Conservation (phyloP, 2,113 vertebrate species). For the Brienomyrus brachyistius region DNA sequence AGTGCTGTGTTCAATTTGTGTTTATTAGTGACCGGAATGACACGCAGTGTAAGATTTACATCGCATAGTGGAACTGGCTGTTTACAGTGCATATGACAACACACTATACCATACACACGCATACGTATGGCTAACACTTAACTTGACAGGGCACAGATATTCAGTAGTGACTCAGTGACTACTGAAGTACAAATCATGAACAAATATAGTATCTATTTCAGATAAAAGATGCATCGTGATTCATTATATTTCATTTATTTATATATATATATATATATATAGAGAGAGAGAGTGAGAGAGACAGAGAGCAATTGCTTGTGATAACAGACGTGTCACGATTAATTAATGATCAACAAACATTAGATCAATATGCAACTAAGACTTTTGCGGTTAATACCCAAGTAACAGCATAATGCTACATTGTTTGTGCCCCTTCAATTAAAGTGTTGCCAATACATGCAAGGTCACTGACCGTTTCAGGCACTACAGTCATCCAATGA, state of each 20-base stretch:
- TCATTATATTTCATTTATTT: too few species aligned
- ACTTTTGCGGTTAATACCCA: background rate
- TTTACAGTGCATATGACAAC: background rate
- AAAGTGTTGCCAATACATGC: background rate
- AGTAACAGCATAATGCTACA: background rate
- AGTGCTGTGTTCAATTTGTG: background rate
- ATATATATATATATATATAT: too few species aligned
- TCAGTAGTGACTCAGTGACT: too few species aligned
- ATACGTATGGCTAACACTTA: background rate
- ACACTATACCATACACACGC: too few species aligned
- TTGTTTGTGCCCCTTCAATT: background rate
- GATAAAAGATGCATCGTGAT: too few species aligned
- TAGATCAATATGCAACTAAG: background rate
- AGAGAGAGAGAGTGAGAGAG: too few species aligned
- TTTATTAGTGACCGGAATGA: background rate
- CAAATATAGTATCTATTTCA: too few species aligned
- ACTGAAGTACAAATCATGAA: too few species aligned
- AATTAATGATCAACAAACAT: background rate
- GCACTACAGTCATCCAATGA: background rate
- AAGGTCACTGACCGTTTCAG: background rate
- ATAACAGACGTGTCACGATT: background rate
- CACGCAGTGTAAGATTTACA: background rate
- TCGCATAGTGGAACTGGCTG: background rate
- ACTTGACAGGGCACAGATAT: too few species aligned
- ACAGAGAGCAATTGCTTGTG: background rate